Percentiles rank a stretch among this genome's conserved stretches.
phyloP scores from a whole-genome alignment of 2,888 invertebrate genomes.

The Prosapia bicincta region DNA sequence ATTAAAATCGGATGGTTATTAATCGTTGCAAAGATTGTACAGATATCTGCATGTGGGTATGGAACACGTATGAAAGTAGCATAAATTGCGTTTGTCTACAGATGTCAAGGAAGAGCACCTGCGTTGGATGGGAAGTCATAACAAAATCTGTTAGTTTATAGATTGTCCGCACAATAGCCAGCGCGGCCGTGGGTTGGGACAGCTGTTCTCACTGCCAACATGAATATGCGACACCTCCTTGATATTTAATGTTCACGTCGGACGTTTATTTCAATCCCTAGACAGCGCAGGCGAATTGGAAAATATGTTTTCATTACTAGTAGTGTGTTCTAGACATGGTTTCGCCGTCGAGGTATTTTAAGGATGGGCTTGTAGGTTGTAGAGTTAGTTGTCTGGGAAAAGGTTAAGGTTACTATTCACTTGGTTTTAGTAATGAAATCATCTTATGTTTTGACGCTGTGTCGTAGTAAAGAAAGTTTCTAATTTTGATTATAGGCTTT shows the following conservation, averaged over 20 bases:
- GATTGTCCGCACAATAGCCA: background rate
- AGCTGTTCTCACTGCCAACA: background rate
- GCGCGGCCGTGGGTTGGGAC: background rate
- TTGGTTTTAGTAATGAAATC: no score
- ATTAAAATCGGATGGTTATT: no score
- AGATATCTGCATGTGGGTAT: no score
- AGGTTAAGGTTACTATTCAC: no score
- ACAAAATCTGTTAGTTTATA: background rate
- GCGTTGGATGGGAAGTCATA: background rate
- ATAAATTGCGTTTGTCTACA: background rate
- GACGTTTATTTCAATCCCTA: background rate
- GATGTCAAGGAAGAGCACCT: background rate
- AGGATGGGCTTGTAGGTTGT: background rate
- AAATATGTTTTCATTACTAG: background rate
- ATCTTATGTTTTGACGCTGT: no score
- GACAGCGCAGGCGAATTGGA: background rate
- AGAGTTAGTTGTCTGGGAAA: no score
- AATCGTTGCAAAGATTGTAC: no score
- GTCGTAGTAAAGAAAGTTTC: no score
- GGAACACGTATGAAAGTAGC: background rate
- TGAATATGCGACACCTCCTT: background rate
- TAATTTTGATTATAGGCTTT: no score
- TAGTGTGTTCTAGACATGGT: background rate
- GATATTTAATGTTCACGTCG: background rate
- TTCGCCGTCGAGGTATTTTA: background rate